Percentiles rank a stretch among this genome's conserved stretches.
Evolutionary conservation across 2,888 invertebrate species (phyloP).

Genomic region (Pherbina coryleti): DNA sequence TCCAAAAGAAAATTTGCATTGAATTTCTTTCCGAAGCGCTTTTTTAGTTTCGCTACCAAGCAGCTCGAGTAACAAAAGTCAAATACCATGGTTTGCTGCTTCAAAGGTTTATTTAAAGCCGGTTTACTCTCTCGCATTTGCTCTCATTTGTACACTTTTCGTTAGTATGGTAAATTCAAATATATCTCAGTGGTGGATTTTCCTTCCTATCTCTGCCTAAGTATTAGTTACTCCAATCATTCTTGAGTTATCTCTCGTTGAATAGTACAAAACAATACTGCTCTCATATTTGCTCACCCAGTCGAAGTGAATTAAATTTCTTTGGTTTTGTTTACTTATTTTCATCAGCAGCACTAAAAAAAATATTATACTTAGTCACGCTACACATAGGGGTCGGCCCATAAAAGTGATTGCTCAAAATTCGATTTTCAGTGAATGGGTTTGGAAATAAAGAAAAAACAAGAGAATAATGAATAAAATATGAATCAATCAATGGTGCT

Average conservation of each 20-base stretch:
- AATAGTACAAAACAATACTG: no score
- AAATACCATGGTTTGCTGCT: constrained; percentile 58
- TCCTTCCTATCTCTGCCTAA: no score
- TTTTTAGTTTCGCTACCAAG: constrained; percentile 48
- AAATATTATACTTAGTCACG: not conserved
- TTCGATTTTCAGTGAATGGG: no score
- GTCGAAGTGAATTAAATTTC: no score
- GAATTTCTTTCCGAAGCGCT: constrained; percentile 9
- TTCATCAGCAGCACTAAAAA: not conserved
- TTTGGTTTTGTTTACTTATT: not conserved
- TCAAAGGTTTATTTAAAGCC: constrained; percentile 66
- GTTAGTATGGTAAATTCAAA: not conserved
- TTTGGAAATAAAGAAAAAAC: no score
- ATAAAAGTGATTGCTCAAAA: no score
- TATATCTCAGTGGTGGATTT: not conserved
- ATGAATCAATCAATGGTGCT: no score
- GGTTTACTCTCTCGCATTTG: constrained; percentile 53
- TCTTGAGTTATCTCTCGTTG: no score
- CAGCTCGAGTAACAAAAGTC: constrained; percentile 62
- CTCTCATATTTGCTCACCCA: no score
- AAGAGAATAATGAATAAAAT: no score
- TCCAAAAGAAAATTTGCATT: not conserved
- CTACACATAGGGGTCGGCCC: no score
- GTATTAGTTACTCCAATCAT: no score
- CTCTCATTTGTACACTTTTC: not conserved